Conservation (phyloP, 2,888 invertebrate species). For the Limnephilus marmoratus region DNA sequence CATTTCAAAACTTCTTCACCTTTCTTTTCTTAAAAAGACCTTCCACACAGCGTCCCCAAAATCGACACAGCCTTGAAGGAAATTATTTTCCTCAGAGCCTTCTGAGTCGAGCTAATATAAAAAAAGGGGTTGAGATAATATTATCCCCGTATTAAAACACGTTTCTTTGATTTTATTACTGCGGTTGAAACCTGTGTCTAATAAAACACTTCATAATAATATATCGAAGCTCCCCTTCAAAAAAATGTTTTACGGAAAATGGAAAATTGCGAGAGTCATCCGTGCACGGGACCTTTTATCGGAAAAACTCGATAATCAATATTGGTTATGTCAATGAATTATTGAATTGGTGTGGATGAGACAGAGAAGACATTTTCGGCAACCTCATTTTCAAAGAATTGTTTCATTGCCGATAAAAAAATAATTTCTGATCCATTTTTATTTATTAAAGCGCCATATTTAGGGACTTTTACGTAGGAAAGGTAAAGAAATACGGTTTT, state of each 20-base stretch:
- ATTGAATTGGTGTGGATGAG: background rate
- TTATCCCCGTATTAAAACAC: background rate
- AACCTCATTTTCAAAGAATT: background rate
- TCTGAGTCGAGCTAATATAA: too few relatives aligned
- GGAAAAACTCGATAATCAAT: background rate
- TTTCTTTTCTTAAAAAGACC: too few relatives aligned
- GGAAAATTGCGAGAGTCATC: background rate
- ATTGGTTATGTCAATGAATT: background rate
- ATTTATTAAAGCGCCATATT: too few relatives aligned
- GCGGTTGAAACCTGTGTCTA: background rate
- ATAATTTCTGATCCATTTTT: too few relatives aligned
- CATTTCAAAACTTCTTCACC: too few relatives aligned
- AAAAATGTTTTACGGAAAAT: background rate
- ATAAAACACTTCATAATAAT: background rate
- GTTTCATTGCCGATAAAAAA: too few relatives aligned
- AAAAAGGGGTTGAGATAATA: too few relatives aligned
- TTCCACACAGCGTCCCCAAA: too few relatives aligned
- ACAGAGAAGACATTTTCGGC: background rate
- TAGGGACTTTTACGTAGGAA: too few relatives aligned
- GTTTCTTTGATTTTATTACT: background rate
- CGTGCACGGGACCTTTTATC: background rate
- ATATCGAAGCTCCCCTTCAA: background rate
- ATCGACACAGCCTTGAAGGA: too few relatives aligned
- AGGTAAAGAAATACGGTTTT: too few relatives aligned
- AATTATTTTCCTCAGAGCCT: too few relatives aligned